Evolutionary conservation across 2,888 invertebrate species (phyloP).

Genomic region (Caenorhabditis macrosperma): DNA sequence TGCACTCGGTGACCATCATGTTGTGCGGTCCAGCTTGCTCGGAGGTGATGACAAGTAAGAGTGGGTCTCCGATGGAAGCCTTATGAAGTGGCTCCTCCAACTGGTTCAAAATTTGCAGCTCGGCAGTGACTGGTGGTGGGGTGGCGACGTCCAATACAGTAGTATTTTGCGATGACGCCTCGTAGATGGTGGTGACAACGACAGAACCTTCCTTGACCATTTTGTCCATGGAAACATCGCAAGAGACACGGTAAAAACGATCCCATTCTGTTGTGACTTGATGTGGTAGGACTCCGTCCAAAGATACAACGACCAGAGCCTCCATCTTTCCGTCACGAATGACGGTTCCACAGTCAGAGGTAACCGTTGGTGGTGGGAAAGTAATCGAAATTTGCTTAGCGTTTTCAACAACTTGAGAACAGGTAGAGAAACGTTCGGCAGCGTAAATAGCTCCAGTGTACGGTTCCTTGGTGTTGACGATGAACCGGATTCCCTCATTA

Average conservation of each 20-base stretch:
- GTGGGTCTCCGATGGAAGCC: slow-evolving; percentile 79
- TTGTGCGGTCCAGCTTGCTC: slow-evolving; percentile 80
- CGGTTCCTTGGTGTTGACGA: slow-evolving; percentile 80
- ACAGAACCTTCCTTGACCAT: slow-evolving; percentile 80
- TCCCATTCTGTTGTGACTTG: slow-evolving; percentile 81
- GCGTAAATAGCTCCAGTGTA: slow-evolving; percentile 81
- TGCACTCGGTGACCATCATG: slow-evolving; percentile 80
- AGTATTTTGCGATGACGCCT: slow-evolving; percentile 75
- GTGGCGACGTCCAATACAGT: slow-evolving; percentile 79
- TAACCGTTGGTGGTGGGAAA: slow-evolving; percentile 80
- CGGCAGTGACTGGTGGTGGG: slow-evolving; percentile 80
- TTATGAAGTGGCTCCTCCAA: slow-evolving; percentile 76
- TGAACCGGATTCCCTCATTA: slow-evolving; percentile 80
- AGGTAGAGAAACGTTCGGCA: slow-evolving; percentile 80
- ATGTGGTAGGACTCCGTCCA: slow-evolving; percentile 80
- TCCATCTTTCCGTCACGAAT: slow-evolving; percentile 80
- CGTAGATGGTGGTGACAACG: slow-evolving; percentile 80
- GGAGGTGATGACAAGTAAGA: slow-evolving; percentile 76
- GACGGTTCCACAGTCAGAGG: slow-evolving; percentile 79
- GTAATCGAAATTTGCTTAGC: slow-evolving; percentile 80
- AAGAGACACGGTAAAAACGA: slow-evolving; percentile 80
- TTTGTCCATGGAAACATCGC: slow-evolving; percentile 80
- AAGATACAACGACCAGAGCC: slow-evolving; percentile 80
- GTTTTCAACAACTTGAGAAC: slow-evolving; percentile 80
- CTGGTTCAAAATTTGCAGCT: slow-evolving; percentile 78